Base-by-base conservation (phyloP, 2,113 vertebrate species). In the Pygoscelis antarcticus region DNA sequence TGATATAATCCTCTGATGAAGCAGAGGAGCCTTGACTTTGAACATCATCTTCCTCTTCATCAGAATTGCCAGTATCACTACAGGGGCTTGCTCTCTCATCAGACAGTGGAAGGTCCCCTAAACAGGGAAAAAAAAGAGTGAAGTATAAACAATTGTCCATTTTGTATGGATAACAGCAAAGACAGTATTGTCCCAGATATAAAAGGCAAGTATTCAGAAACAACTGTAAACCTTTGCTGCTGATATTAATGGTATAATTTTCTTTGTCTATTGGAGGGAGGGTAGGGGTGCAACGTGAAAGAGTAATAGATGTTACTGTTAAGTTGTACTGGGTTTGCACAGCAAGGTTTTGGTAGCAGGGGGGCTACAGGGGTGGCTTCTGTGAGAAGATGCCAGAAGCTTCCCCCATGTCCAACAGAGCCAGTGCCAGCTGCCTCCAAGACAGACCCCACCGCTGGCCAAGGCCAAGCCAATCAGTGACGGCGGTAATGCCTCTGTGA, bases 1-100 rank as follows among this genome's bases (percentile, higher is more conserved):
- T 99, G 97, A 99, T 99, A 78, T 99, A 99, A 94, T 99, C 99
- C 96, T 99, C 99, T 1, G 99, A 99, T 9, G 99, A 99, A 34
- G 98, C 97, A 46, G 99, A 99, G 36, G 99, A 99, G 32, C 98
- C 98, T 92, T 99, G 99, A 94, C 99, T 99, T 88, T 98, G 98
- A 44, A 91, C 89, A 91, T 99, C 99, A 38, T 96, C 97, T 8
- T 98, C 95, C 13, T 97, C 98, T 61, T 94, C 98, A 60, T 93
- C 94, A 75, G 90, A 91, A 19, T 90, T 90, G 58, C 60, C 70
- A 34, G 57, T 64, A 47, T 87, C 87, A 17, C 74, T 78, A 34
- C 11, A 52, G 70, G 38, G 75, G 42, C 30, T 85, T 76, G 74
- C 85, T 83, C 7, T 57, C 90, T 86, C 82, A 54, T 44, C 90